Conservation (phyloP, 2,888 invertebrate genomes). For the Drosophila koepferae region DNA sequence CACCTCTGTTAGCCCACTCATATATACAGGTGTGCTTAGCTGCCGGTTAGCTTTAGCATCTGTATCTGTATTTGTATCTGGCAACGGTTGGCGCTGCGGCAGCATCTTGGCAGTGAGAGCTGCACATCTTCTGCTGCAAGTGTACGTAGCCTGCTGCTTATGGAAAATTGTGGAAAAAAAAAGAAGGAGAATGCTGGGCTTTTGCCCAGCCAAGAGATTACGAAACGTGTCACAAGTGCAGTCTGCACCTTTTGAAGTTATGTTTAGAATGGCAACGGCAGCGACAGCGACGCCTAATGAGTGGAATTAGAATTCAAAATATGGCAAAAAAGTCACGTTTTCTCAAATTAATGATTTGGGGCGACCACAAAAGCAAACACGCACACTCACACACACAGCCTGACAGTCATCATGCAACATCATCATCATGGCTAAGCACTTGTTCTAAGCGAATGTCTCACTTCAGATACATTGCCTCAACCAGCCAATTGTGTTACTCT, state of each 20-base stretch:
- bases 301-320: conserved; percentile 81
- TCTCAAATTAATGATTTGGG: conserved; percentile 79
- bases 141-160: conserved; percentile 67
- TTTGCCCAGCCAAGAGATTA: conserved; percentile 72
- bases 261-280: conserved; percentile 65
- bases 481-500: conserved; percentile 7
- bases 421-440: conserved; percentile 27
- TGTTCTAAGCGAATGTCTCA: conserved; percentile 18
- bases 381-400: conserved; percentile 13
- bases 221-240: conserved; percentile 78
- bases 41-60: conserved; percentile 68
- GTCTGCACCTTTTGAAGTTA: conserved; percentile 80
- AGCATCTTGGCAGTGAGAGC: conserved; percentile 55
- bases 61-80: conserved; percentile 62
- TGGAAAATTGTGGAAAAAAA: conserved; percentile 61
- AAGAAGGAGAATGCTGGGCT: conserved; percentile 16
- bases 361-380: conserved; percentile 50
- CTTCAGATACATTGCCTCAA: conserved; percentile 7
- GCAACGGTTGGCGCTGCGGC: conserved; percentile 33
- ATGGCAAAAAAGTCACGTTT: conserved; percentile 81
- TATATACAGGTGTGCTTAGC: conserved; percentile 52
- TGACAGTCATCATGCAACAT: conserved; percentile 46
- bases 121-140: conserved; percentile 38
- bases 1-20: not conserved
- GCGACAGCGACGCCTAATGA: conserved; percentile 68